A percentile compares a stretch with the other conserved stretches of the same genome.
These are phyloP conservation scores for Sebastes nivosus DNA, from an alignment of 2,797 vertebrate species.

Conservation along the genomic window DNA sequence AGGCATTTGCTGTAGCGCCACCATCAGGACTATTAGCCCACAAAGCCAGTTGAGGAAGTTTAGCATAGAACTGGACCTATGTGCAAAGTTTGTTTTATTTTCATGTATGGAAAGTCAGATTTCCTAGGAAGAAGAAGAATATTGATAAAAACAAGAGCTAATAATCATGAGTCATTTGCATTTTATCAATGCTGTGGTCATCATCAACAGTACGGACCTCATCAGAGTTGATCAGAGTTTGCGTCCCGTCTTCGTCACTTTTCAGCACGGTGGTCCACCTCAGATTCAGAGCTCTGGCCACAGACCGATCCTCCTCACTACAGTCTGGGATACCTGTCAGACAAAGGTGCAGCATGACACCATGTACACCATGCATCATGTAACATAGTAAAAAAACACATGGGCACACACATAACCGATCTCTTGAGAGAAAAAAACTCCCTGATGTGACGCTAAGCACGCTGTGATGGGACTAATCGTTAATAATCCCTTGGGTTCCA, in stretches of 20 bases:
- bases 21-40: too few relatives aligned
- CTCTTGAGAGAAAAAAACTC: neutral
- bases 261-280: constrained; percentile 85
- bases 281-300: constrained; percentile 86
- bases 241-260: constrained; percentile 78
- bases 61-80: too few relatives aligned
- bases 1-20: too few relatives aligned
- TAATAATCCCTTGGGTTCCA: constrained; percentile 33
- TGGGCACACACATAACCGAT: neutral
- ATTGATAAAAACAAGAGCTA: too few relatives aligned
- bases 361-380: neutral
- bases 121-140: too few relatives aligned
- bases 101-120: too few relatives aligned
- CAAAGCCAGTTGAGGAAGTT: too few relatives aligned
- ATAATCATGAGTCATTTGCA: neutral
- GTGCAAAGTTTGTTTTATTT: too few relatives aligned
- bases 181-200: neutral
- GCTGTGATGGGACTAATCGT: constrained; percentile 35
- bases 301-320: constrained; percentile 81
- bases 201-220: constrained; percentile 81
- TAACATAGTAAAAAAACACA: neutral
- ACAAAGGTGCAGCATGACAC: constrained; percentile 16
- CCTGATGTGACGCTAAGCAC: constrained; percentile 20
- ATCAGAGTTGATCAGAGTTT: constrained; percentile 87
- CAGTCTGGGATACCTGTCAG: constrained; percentile 89